Evolutionary conservation across 64 coral and sea anemone species (phyloP).

Genomic region (Montipora capricornis): DNA sequence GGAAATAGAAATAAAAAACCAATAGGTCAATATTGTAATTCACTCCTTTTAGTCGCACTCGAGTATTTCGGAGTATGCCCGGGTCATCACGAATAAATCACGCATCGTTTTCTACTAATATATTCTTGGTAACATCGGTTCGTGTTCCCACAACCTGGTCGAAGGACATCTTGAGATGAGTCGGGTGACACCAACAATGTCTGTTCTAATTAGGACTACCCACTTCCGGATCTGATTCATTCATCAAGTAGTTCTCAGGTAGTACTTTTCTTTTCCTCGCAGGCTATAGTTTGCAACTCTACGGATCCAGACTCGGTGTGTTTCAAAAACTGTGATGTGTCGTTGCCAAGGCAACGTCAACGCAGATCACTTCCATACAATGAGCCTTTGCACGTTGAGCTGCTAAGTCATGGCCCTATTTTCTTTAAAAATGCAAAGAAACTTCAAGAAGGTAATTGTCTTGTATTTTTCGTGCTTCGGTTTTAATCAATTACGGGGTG

Average conservation of each 20-base stretch:
- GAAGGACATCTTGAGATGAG: too few relatives aligned
- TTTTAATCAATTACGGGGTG: not conserved
- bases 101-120: too few relatives aligned
- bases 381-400: constrained; percentile 40
- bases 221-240: too few relatives aligned
- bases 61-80: too few relatives aligned
- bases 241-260: not conserved
- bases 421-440: not conserved
- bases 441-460: constrained; percentile 12
- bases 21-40: too few relatives aligned
- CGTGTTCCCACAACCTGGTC: too few relatives aligned
- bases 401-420: constrained; percentile 65
- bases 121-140: too few relatives aligned
- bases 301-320: constrained; percentile 57
- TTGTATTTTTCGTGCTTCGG: not conserved
- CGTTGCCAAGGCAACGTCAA: constrained; percentile 13
- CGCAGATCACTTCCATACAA: constrained; percentile 23
- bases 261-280: not conserved
- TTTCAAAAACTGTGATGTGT: constrained; percentile 54
- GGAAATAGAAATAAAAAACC: too few relatives aligned
- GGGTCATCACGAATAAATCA: too few relatives aligned
- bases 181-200: too few relatives aligned
- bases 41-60: too few relatives aligned
- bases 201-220: too few relatives aligned
- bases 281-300: constrained; percentile 64